Conservation (phyloP, 2,797 vertebrate genomes). For the Poecilia picta region DNA sequence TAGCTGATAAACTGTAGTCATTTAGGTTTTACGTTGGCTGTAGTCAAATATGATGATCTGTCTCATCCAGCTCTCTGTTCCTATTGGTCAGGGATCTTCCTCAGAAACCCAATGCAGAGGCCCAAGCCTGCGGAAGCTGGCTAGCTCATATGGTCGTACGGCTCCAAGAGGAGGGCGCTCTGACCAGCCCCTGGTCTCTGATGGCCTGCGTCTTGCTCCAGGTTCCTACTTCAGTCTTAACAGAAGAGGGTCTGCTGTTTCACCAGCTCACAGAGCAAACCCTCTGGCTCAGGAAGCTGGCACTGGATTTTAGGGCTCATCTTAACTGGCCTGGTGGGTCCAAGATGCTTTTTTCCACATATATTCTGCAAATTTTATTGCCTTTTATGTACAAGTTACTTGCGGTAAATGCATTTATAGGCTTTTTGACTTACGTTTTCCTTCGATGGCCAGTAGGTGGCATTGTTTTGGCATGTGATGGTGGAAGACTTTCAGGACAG, state of each 20-base stretch:
- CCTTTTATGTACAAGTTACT: neutral
- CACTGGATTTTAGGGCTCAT: slow-evolving; percentile 84
- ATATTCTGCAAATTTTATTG: neutral
- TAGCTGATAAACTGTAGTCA: neutral
- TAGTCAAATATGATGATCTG: neutral
- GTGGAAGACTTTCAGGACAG: slow-evolving; percentile 14
- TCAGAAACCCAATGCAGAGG: slow-evolving; percentile 84
- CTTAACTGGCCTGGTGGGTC: slow-evolving; percentile 89
- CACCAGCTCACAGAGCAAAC: slow-evolving; percentile 84
- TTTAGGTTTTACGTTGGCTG: neutral
- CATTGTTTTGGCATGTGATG: slow-evolving; percentile 2
- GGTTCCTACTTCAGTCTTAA: slow-evolving; percentile 64
- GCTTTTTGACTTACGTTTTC: neutral
- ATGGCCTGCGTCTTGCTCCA: slow-evolving; percentile 88
- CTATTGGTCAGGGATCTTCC: slow-evolving; percentile 85
- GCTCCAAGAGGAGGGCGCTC: slow-evolving; percentile 87
- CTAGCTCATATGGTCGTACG: slow-evolving; percentile 88
- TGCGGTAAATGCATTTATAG: neutral
- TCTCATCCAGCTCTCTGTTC: neutral
- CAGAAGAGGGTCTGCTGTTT: slow-evolving; percentile 79
- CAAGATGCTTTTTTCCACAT: neutral
- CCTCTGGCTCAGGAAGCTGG: slow-evolving; percentile 87
- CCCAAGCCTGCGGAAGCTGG: slow-evolving; percentile 84
- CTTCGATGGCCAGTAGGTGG: slow-evolving; percentile 46
- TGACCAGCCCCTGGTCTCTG: slow-evolving; percentile 89